Percentiles rank a stretch among this genome's conserved stretches.
Conservation (phyloP, 2,797 vertebrate species). For the Coregonus sp. region DNA sequence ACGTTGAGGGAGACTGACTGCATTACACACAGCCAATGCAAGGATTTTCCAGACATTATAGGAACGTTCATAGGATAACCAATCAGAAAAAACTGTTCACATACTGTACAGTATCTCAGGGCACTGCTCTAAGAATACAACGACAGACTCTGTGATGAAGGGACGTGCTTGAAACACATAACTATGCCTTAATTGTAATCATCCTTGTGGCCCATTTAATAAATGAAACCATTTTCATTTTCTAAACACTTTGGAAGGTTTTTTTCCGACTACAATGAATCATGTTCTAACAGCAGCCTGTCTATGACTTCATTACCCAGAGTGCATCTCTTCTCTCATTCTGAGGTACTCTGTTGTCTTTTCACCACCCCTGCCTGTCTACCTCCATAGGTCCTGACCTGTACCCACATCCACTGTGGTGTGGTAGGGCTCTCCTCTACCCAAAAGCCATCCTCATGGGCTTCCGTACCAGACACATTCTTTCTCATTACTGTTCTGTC, state of each 20-base stretch:
- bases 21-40: neutral
- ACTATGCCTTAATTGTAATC: too few relatives aligned
- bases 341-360: slow-evolving; percentile 29
- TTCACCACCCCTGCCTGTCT: neutral
- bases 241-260: neutral
- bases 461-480: neutral
- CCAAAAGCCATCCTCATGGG: too few relatives aligned
- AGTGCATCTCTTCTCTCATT: neutral
- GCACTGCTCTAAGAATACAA: too few relatives aligned
- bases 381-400: neutral
- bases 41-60: neutral
- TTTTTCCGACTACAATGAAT: neutral
- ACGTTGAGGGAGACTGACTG: neutral
- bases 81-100: neutral
- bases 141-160: too few relatives aligned
- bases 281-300: slow-evolving; percentile 1
- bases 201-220: neutral
- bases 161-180: too few relatives aligned
- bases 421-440: neutral
- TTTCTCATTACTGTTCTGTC: neutral
- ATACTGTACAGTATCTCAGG: too few relatives aligned
- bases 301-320: neutral
- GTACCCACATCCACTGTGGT: neutral
- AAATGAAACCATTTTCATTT: neutral
- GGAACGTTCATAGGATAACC: neutral